Evolutionary conservation across 2,888 invertebrate genomes (phyloP), one percentile per base, ranked within the genome.

Genomic region (Odontothrips loti): DNA sequence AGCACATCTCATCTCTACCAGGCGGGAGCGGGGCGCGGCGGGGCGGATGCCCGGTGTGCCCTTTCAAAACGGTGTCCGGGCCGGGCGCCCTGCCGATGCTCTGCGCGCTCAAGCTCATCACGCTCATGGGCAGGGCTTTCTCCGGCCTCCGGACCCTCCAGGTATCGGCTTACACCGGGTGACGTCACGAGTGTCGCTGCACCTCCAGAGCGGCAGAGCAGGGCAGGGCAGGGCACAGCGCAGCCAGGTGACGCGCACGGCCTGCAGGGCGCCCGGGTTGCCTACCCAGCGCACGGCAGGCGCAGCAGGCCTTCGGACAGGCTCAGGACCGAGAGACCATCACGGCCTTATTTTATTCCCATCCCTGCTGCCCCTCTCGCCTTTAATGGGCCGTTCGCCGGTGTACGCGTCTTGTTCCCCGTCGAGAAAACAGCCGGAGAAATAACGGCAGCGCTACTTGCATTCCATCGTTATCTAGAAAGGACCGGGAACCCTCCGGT

Each of bases 401-500:
- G 34, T 43, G 34, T 43, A 43, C 34, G 34, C 34, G 34, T 6
- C 34, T 43, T 43, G 34, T 43, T 43, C 34, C 34, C 34, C 34
- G 34, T 43, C 34, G 34, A 6, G 34, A 43, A 6, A 43, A 43
- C 34, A 43, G 34, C 34, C 34, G 34, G 34, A 43, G 34, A 43
- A 43, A 43, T 4, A 43, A 15, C 58, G 15, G 58, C 34, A 58
- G 58, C 6, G 58, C 58, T 58, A 58, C 58, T 58, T 58, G 58
- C 58, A 58, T 58, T 58, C 58, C 58, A 58, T 58, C 58, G 58
- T 58, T 58, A 58, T 58, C 58, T 58, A 43, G 34, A 43, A 43
- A 43, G 34, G 34, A 43, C 34, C 34, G 6, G 34, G 20, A 15
- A 58, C 58, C 58, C 20, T 17, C 17, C 58, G 51, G 51, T 12